Percentiles rank a stretch among this genome's conserved stretches.
These are phyloP conservation scores for Aethes cnicana DNA, from an alignment of 2,888 invertebrate genomes.

Conservation along the genomic window DNA sequence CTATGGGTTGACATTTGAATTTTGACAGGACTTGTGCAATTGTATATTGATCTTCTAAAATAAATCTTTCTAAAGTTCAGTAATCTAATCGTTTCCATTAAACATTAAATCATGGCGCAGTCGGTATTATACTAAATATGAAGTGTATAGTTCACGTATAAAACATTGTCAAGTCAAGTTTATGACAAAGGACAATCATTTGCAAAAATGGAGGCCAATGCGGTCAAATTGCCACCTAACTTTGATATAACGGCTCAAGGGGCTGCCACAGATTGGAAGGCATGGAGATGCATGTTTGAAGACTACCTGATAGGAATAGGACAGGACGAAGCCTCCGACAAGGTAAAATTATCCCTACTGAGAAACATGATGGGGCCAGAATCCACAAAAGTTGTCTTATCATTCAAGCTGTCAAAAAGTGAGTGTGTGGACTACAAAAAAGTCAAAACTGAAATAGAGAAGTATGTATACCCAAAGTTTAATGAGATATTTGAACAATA, in stretches of 20 bases:
- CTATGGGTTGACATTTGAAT: too few relatives aligned
- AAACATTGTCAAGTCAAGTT: too few relatives aligned
- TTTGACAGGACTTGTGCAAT: too few relatives aligned
- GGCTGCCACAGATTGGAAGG: not conserved
- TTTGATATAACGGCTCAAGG: not conserved
- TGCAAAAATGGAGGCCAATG: not conserved
- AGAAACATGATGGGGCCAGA: slow-evolving; percentile 1
- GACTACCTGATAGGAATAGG: not conserved
- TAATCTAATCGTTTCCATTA: too few relatives aligned
- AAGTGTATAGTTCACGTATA: too few relatives aligned
- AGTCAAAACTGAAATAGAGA: not conserved
- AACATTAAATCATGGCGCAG: not conserved
- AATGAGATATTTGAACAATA: slow-evolving; percentile 3
- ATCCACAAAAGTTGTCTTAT: not conserved
- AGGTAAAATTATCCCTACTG: not conserved
- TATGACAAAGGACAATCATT: not conserved
- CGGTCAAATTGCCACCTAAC: not conserved
- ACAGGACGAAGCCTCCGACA: not conserved
- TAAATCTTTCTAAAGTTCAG: too few relatives aligned
- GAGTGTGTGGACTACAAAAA: not conserved
- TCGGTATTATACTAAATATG: not conserved
- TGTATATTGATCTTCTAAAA: too few relatives aligned
- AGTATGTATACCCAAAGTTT: not conserved
- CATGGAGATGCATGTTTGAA: not conserved
- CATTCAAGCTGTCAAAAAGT: not conserved